These are phyloP conservation scores for Pycnonotus jocosus DNA, from an alignment of 2,113 vertebrate species.

Conservation along the genomic window DNA sequence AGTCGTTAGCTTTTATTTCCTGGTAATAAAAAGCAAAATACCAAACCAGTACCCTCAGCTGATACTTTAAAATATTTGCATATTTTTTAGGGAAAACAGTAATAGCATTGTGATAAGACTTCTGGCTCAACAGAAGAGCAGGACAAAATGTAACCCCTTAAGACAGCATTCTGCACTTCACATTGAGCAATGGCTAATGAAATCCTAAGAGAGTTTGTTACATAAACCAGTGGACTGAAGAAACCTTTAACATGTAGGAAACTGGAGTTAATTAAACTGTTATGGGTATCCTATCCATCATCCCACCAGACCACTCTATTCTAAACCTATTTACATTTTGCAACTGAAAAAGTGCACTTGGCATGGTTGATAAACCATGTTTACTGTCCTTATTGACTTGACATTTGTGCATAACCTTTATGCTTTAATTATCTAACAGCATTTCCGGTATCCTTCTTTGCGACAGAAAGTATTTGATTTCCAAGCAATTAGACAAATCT, in stretches of 20 bases:
- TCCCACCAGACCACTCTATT: constrained; percentile 2
- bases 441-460: constrained; percentile 52
- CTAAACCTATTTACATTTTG: constrained; percentile 69
- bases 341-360: constrained; percentile 58
- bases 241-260: constrained; percentile 72
- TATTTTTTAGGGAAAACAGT: constrained; percentile 38
- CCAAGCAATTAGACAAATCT: constrained; percentile 48
- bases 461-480: constrained; percentile 55
- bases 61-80: constrained; percentile 27
- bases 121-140: not conserved
- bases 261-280: constrained; percentile 76
- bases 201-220: constrained; percentile 72
- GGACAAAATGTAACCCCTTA: constrained; percentile 1
- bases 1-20: not conserved
- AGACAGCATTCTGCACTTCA: not conserved
- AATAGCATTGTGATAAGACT: constrained; percentile 34
- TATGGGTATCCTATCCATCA: constrained; percentile 68
- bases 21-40: constrained; percentile 42
- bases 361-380: constrained; percentile 62
- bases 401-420: constrained; percentile 70
- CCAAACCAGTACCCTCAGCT: not conserved
- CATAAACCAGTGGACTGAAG: constrained; percentile 70
- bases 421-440: constrained; percentile 70
- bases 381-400: constrained; percentile 72
- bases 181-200: constrained; percentile 51